A percentile compares a stretch with the other conserved stretches of the same genome.
Evolutionary conservation across 2,888 invertebrate genomes (phyloP).

Genomic region (Nycteola revayana): DNA sequence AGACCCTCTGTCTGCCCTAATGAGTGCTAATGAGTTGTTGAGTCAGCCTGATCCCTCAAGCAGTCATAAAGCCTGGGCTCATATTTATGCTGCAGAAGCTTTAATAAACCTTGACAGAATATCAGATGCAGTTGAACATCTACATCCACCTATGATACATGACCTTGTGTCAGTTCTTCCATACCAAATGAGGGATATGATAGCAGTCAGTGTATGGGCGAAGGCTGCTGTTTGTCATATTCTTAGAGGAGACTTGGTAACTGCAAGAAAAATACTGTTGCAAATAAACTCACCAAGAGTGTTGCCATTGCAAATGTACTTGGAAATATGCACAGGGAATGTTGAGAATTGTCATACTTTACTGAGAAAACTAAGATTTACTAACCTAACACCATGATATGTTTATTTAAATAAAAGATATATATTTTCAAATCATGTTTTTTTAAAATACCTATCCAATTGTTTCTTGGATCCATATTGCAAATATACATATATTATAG

Average conservation of each 20-base stretch:
- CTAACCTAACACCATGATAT: constrained; percentile 47
- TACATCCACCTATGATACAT: constrained; percentile 88
- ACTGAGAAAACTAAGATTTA: constrained; percentile 63
- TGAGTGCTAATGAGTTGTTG: constrained; percentile 89
- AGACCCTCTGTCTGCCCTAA: constrained; percentile 90
- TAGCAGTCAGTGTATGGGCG: constrained; percentile 77
- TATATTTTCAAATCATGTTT: no score
- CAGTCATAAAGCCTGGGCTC: constrained; percentile 87
- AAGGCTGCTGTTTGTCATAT: constrained; percentile 78
- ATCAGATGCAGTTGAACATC: constrained; percentile 90
- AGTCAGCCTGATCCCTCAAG: constrained; percentile 83
- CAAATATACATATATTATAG: no score
- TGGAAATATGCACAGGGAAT: constrained; percentile 80
- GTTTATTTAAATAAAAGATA: constrained; percentile 12
- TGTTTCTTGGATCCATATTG: no score
- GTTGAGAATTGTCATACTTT: constrained; percentile 75
- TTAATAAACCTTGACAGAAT: constrained; percentile 91
- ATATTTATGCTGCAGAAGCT: constrained; percentile 95
- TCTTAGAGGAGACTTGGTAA: constrained; percentile 67
- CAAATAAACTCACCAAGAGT: constrained; percentile 75
- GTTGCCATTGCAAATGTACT: constrained; percentile 78
- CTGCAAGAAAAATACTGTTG: constrained; percentile 70
- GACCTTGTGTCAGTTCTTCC: constrained; percentile 71
- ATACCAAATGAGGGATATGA: constrained; percentile 68
- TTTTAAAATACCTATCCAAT: no score